Conservation (phyloP, 2,797 vertebrate species). For the Stomatorhinus walkeri region DNA sequence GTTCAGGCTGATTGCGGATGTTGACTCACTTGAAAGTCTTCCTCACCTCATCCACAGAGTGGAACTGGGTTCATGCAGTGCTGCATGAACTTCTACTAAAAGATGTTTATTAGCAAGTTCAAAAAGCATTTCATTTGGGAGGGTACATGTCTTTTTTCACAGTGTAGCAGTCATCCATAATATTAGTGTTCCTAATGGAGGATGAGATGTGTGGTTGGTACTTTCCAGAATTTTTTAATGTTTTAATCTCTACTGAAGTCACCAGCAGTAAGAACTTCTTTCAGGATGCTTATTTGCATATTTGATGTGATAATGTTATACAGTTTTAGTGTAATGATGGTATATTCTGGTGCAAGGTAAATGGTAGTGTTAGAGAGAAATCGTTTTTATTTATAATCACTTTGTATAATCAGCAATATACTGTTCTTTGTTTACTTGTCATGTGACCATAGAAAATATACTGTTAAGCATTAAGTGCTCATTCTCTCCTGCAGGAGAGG, state of each 20-base stretch:
- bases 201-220: background rate
- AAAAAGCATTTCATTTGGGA: background rate
- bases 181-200: background rate
- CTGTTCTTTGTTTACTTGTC: no score
- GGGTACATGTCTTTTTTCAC: background rate
- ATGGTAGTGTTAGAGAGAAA: background rate
- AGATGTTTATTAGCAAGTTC: background rate
- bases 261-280: background rate
- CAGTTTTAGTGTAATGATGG: background rate
- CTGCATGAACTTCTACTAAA: background rate
- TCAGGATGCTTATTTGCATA: background rate
- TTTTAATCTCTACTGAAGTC: background rate
- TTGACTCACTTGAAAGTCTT: background rate
- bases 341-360: background rate
- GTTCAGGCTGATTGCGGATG: background rate
- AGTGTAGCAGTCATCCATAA: background rate
- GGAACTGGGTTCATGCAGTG: background rate
- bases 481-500: no score
- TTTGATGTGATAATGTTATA: background rate
- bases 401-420: no score
- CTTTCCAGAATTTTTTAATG: background rate
- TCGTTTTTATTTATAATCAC: no score
- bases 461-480: no score
- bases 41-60: background rate
- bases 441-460: no score